These are phyloP conservation scores for Pantherophis guttatus DNA, from an alignment of 2,113 vertebrate genomes.

Conservation along the genomic window DNA sequence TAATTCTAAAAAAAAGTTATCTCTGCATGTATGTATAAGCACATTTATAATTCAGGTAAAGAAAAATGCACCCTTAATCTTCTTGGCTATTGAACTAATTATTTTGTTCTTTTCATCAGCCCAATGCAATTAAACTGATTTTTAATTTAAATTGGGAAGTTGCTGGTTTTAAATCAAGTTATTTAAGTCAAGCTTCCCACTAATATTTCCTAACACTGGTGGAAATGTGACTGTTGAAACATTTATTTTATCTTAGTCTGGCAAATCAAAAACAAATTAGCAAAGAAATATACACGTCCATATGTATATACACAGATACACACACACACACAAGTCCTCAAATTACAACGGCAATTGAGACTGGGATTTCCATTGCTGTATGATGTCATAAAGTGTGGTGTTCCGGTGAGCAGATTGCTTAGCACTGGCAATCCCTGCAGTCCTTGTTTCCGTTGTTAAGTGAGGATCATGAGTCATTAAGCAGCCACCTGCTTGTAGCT, in stretches of 20 bases:
- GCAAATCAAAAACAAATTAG: not conserved
- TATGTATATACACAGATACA: too few species aligned
- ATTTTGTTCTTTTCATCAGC: not conserved
- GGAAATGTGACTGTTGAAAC: not conserved
- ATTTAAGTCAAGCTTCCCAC: not conserved
- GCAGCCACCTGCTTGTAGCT: too few species aligned
- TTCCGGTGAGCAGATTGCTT: too few species aligned
- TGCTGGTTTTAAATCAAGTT: not conserved
- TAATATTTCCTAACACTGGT: not conserved
- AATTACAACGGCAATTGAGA: too few species aligned
- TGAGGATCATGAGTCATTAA: too few species aligned
- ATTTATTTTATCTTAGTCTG: not conserved
- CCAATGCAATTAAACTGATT: not conserved
- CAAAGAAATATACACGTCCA: not conserved
- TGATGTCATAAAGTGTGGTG: too few species aligned
- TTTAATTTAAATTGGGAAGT: not conserved
- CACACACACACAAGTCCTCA: too few species aligned
- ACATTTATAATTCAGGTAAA: not conserved
- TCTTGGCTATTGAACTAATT: not conserved
- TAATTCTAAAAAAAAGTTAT: not conserved
- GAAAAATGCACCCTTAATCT: not conserved
- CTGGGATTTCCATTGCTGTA: too few species aligned
- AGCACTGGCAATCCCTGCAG: too few species aligned
- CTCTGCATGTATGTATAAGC: not conserved
- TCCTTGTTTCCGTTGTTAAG: too few species aligned